phyloP scores from a whole-genome alignment of 2,888 invertebrate genomes.

The Bruchidius siliquastri region DNA sequence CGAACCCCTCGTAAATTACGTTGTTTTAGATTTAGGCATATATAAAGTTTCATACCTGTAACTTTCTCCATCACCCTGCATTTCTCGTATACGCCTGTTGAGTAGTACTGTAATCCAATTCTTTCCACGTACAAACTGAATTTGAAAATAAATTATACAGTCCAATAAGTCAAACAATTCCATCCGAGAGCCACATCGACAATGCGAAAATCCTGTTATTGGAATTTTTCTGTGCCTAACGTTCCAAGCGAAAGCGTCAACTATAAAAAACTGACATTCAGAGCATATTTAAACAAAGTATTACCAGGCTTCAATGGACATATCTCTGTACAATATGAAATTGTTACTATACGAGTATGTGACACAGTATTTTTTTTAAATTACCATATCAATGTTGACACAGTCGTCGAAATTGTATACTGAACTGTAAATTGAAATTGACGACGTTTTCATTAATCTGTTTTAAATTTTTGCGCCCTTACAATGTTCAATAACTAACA shows the following conservation, averaged over 20 bases:
- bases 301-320: background rate
- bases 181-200: background rate
- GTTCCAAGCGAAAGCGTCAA: too few species aligned
- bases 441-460: background rate
- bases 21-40: too few species aligned
- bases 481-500: too few species aligned
- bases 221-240: background rate
- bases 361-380: background rate
- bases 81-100: background rate
- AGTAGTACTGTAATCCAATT: background rate
- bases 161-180: background rate
- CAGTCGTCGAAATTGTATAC: background rate
- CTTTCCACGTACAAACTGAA: background rate
- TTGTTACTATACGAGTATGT: background rate
- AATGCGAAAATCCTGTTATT: background rate
- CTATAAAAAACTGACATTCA: background rate
- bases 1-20: too few species aligned
- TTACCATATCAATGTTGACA: background rate
- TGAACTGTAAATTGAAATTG: background rate
- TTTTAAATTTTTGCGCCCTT: too few species aligned
- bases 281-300: background rate
- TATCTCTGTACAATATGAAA: background rate
- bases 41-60: too few species aligned
- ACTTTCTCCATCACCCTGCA: too few species aligned
- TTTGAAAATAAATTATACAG: background rate